Conservation (phyloP, 2,113 vertebrate genomes). For the Mus spicilegus region DNA sequence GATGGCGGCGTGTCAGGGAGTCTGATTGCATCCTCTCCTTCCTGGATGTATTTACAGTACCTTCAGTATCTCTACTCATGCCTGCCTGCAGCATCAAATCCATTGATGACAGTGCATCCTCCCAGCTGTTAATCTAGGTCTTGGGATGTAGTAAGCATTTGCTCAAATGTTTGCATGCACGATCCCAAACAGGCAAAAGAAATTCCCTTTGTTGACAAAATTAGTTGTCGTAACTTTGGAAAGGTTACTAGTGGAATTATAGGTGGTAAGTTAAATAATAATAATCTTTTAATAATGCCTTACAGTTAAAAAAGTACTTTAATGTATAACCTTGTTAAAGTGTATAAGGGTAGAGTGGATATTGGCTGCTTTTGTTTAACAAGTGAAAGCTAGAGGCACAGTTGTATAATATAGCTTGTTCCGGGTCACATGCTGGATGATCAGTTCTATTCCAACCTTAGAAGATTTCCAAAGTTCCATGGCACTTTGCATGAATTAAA, state of each 20-base stretch:
- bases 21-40: not conserved
- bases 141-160: not conserved
- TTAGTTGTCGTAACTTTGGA: not conserved
- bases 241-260: not conserved
- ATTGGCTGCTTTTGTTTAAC: not conserved
- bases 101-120: not conserved
- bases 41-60: not conserved
- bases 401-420: not conserved
- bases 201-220: not conserved
- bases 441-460: not conserved
- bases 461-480: not conserved
- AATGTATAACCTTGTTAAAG: not conserved
- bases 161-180: not conserved
- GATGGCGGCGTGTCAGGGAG: no score
- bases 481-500: not conserved
- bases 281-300: not conserved
- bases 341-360: not conserved
- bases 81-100: accelerated
- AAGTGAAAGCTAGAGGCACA: not conserved
- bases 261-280: not conserved
- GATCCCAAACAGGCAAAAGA: conserved; percentile 18
- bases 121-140: not conserved
- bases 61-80: not conserved
- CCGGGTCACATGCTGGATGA: not conserved
- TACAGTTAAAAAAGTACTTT: not conserved